A percentile compares a stretch with the other conserved stretches of the same genome.
Evolutionary conservation across 2,797 vertebrate genomes (phyloP).

Genomic region (Falco rusticolus): DNA sequence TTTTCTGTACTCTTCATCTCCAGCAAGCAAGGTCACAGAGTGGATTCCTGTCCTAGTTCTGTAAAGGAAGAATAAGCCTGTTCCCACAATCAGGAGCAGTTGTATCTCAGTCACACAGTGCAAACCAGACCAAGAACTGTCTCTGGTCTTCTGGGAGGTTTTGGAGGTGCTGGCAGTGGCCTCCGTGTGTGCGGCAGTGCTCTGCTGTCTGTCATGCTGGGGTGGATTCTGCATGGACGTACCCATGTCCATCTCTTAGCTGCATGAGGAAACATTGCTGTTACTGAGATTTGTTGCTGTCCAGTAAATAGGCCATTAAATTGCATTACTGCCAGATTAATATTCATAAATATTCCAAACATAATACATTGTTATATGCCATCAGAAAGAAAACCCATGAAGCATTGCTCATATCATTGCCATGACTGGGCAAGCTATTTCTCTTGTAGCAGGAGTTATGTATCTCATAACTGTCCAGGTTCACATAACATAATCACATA

Average conservation of each 20-base stretch:
- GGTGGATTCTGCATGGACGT: rapidly evolving
- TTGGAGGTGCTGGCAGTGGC: rapidly evolving
- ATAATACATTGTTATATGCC: neutral
- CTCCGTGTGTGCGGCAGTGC: rapidly evolving
- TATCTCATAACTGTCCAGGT: no score
- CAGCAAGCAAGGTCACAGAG: neutral
- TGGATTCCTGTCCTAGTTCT: neutral
- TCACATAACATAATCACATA: no score
- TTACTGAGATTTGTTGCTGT: neutral
- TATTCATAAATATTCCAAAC: neutral
- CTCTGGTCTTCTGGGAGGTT: neutral
- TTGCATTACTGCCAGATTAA: neutral
- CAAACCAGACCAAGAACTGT: neutral
- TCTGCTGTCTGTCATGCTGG: neutral
- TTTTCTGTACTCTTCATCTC: neutral
- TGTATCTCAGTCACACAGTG: neutral
- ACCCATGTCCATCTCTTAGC: rapidly evolving
- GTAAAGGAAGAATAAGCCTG: neutral
- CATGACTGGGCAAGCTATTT: neutral
- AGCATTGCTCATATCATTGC: neutral
- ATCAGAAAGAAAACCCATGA: neutral
- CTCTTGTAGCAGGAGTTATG: neutral
- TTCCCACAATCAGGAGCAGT: neutral
- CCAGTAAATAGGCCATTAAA: neutral
- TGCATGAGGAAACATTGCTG: neutral